phyloP scores from a whole-genome alignment of 2,113 vertebrate species.

The Microtus ochrogaster region DNA sequence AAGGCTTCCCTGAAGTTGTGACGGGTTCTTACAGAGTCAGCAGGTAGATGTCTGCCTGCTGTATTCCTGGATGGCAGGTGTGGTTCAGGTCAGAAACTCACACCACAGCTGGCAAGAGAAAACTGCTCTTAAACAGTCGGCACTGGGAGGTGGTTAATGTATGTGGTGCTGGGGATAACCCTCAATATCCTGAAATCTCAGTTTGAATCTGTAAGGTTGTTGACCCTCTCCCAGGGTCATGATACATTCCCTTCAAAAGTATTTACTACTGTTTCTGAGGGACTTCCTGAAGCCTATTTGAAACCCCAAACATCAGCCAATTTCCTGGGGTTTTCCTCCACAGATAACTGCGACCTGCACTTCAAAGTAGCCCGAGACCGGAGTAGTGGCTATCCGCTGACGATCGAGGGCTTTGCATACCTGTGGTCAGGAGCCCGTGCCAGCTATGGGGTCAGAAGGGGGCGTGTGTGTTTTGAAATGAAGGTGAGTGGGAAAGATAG shows the following conservation, averaged over 20 bases:
- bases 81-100: background rate
- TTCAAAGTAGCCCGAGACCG: slow-evolving; percentile 95
- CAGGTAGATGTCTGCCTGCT: background rate
- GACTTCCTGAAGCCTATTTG: background rate
- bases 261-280: background rate
- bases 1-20: background rate
- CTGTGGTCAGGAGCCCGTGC: slow-evolving; percentile 94
- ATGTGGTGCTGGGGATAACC: background rate
- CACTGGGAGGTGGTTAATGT: background rate
- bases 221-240: background rate
- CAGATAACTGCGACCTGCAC: slow-evolving; percentile 95
- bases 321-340: slow-evolving; percentile 8
- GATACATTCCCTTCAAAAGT: background rate
- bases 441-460: slow-evolving; percentile 90
- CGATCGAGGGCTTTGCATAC: slow-evolving; percentile 94
- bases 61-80: background rate
- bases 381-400: slow-evolving; percentile 93
- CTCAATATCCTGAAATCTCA: background rate
- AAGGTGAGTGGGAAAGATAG: slow-evolving; percentile 87
- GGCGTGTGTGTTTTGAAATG: slow-evolving; percentile 93
- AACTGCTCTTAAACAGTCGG: background rate
- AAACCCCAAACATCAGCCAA: background rate
- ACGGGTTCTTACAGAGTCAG: background rate
- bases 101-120: background rate
- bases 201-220: background rate